A percentile compares a stretch with the other conserved stretches of the same genome.
Evolutionary conservation across 2,888 invertebrate genomes (phyloP).

Genomic region (Plusia festucae): DNA sequence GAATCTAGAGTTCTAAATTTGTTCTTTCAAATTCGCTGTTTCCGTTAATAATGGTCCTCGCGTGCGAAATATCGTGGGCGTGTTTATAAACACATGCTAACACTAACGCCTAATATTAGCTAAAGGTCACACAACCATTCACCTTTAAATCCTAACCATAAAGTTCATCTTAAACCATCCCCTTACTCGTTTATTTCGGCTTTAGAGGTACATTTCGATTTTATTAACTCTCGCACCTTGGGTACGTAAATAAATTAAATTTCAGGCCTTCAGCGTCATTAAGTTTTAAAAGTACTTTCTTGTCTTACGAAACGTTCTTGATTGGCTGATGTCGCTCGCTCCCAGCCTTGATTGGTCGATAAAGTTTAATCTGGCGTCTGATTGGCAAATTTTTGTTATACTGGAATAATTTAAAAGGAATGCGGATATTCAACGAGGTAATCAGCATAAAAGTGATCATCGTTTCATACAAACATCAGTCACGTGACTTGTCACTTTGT

Average conservation of each 20-base stretch:
- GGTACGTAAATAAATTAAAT: conserved; percentile 50
- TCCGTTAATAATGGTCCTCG: background rate
- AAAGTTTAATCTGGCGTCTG: conserved; percentile 62
- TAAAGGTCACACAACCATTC: background rate
- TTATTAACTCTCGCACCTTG: conserved; percentile 20
- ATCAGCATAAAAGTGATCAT: too few relatives aligned
- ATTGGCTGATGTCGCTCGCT: conserved; percentile 63
- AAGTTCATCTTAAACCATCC: background rate
- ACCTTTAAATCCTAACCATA: background rate
- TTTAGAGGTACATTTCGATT: conserved; percentile 21
- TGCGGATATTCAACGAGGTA: too few relatives aligned
- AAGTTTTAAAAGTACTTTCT: conserved; percentile 51
- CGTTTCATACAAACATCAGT: too few relatives aligned
- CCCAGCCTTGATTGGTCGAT: conserved; percentile 62
- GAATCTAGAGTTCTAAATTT: background rate
- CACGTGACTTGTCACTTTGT: too few relatives aligned
- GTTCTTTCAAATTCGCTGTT: background rate
- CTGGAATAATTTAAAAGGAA: too few relatives aligned
- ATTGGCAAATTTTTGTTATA: conserved; percentile 61
- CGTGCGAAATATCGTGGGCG: background rate
- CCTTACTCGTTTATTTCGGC: background rate
- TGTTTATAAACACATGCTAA: background rate
- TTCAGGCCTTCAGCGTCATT: conserved; percentile 45
- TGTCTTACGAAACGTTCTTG: conserved; percentile 42
- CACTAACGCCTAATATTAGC: conserved; percentile 1